Base-by-base conservation (phyloP, 2,888 invertebrate genomes). In the Nymphalis polychloros region DNA sequence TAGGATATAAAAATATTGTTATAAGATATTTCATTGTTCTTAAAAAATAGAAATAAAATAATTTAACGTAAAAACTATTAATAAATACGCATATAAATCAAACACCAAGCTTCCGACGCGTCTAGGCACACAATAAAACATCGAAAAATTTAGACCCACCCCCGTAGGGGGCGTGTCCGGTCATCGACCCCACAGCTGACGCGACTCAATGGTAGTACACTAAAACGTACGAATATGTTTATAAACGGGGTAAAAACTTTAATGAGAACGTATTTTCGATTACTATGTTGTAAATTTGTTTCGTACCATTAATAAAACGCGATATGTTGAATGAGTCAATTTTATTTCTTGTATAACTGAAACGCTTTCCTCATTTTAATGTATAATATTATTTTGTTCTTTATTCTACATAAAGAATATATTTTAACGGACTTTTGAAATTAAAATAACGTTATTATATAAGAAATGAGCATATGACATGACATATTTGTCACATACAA, bases 141-240 rank as follows among this genome's bases (percentile, higher is more conserved):
- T 61, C 52, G 59, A 72, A 70, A 69, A 67, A 69, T 48, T 59
- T 23, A 48, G 63, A 67, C 53, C 64, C 59, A 59, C 48, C 48
- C 68, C 71, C 66, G 20, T 35, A 41, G 78, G 80, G 72, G 84
- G 83, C 79, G 83, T 79, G 83, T 72, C 79, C 70, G 89, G 83
- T 83, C 88, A 70, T 72, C 76, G 84, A 87, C 79, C 88, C 79
- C 79, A 82, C 90, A 89, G 89, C 90, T 89, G 90, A 89, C 88
- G 85, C 81, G 82, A 61, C 85, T 88, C 86, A 89, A 87, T 81
- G 79, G 77, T 86, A 84, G 85, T 87, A 86, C 82, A 75, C 72
- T 67, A 27, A 13, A 73, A 55, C 73, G 71, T 75, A 75, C 75
- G 73, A 70, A 73, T 74, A 72, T 67, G 59, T 64, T 68, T 62